phyloP scores from a whole-genome alignment of 2,888 invertebrate genomes.

The Habroteleia sp. region DNA sequence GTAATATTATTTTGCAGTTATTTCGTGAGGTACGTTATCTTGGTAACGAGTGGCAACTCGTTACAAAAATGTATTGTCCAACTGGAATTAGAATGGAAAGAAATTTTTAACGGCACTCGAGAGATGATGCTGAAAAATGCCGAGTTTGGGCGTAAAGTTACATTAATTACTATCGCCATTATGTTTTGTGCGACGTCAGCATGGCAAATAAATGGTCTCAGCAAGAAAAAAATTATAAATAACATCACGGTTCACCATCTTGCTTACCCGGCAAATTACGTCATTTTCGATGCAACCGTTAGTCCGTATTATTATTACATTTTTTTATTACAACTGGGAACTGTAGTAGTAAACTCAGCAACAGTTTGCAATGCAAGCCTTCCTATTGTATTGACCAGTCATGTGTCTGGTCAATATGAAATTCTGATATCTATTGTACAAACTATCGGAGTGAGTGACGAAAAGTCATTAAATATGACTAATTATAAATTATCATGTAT shows the following conservation, averaged over 20 bases:
- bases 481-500: not conserved
- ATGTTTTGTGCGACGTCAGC: not conserved
- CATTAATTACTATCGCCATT: not conserved
- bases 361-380: slow-evolving; percentile 1
- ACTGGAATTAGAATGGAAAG: slow-evolving; percentile 15
- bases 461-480: not conserved
- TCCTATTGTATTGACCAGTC: slow-evolving; percentile 13
- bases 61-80: slow-evolving; percentile 10
- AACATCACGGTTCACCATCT: slow-evolving; percentile 18
- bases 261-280: slow-evolving; percentile 6
- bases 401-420: slow-evolving; percentile 14
- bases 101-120: slow-evolving; percentile 8
- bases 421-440: not conserved
- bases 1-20: slow-evolving; percentile 5
- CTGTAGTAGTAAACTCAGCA: not conserved
- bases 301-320: slow-evolving; percentile 27
- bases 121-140: slow-evolving; percentile 20
- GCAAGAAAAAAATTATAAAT: slow-evolving; percentile 5
- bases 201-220: slow-evolving; percentile 8
- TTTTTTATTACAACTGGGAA: slow-evolving; percentile 5
- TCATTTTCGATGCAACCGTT: slow-evolving; percentile 6
- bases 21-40: slow-evolving; percentile 6
- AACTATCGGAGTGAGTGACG: not conserved
- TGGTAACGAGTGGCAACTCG: not conserved
- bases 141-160: slow-evolving; percentile 7